These are phyloP conservation scores for Lumbricus terrestris DNA, from an alignment of 2,888 invertebrate species.

Conservation along the genomic window DNA sequence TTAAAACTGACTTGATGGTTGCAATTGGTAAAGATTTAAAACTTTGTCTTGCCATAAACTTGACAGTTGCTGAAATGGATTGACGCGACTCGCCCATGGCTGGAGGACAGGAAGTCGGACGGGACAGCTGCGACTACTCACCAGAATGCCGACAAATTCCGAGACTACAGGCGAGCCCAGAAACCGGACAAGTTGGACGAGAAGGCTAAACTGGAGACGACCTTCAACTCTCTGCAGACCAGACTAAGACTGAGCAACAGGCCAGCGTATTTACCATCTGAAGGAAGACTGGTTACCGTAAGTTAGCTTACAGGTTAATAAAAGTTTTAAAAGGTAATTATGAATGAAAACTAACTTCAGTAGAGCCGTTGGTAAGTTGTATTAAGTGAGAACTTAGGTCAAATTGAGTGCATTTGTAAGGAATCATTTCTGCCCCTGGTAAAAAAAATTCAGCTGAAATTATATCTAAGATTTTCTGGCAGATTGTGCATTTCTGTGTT, in stretches of 20 bases:
- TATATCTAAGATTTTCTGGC: not conserved
- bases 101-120: constrained; percentile 72
- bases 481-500: not conserved
- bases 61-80: constrained; percentile 93
- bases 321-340: not conserved
- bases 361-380: not conserved
- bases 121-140: constrained; percentile 95
- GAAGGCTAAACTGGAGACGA: constrained; percentile 97
- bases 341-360: not conserved
- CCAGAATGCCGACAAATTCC: constrained; percentile 96
- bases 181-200: constrained; percentile 99
- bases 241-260: constrained; percentile 95
- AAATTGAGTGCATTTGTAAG: not conserved
- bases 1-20: no score
- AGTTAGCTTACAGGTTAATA: constrained; percentile 60
- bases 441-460: not conserved
- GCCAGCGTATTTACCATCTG: constrained; percentile 98
- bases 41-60: not conserved
- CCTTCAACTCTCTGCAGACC: constrained; percentile 99
- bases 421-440: no score
- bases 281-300: constrained; percentile 97
- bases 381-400: not conserved
- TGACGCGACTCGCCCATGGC: constrained; percentile 85
- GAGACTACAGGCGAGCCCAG: constrained; percentile 96
- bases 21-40: no score